Conservation (phyloP, 2,113 vertebrate species). For the Dolichallabes microphthalmus region DNA sequence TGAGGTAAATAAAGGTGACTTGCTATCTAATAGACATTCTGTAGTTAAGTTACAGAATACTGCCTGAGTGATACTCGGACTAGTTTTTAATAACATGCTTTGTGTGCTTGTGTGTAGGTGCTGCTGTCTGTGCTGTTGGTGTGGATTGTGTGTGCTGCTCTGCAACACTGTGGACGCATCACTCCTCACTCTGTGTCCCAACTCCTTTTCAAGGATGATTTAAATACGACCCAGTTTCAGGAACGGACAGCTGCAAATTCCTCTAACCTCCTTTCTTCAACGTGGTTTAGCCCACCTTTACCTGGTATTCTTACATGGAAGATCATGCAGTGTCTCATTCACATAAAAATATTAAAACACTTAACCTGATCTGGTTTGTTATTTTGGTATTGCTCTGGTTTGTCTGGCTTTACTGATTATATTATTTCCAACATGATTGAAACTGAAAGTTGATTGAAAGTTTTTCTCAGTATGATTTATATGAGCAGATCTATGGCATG, state of each 20-base stretch:
- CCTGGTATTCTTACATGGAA: conserved; percentile 64
- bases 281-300: conserved; percentile 76
- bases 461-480: background rate
- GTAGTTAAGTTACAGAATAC: no score
- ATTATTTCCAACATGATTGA: background rate
- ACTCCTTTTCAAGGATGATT: conserved; percentile 33
- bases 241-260: conserved; percentile 14
- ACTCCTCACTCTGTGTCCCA: conserved; percentile 52
- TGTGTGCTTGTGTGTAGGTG: conserved; percentile 65
- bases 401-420: background rate
- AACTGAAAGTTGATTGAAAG: no score
- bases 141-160: conserved; percentile 68
- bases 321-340: background rate
- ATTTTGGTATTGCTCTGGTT: background rate
- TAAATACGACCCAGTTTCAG: conserved; percentile 22
- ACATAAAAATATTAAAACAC: background rate
- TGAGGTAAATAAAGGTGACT: background rate
- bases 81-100: background rate
- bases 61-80: background rate
- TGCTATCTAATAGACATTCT: background rate
- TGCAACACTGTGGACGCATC: conserved; percentile 56
- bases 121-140: conserved; percentile 70
- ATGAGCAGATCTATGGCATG: background rate
- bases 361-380: background rate
- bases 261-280: conserved; percentile 4